Base-by-base conservation (phyloP, 2,888 invertebrate species). In the Allacma fusca region DNA sequence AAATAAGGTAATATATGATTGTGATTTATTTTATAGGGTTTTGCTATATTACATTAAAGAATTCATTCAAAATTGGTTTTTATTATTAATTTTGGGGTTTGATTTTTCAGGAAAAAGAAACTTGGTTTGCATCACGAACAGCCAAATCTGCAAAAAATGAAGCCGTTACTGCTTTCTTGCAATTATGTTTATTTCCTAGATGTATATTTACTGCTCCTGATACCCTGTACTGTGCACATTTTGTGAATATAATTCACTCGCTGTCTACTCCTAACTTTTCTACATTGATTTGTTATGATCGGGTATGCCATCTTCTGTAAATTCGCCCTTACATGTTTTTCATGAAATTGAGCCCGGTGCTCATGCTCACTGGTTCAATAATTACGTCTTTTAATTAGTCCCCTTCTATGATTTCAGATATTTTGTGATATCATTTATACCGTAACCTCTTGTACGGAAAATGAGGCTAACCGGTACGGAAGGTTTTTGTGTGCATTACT, bases 351-450 rank as follows among this genome's bases (percentile, higher is more conserved):
- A n/a, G n/a, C n/a, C n/a, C n/a, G n/a, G n/a, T n/a, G n/a, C n/a
- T n/a, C n/a, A n/a, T n/a, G n/a, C n/a, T n/a, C n/a, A n/a, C n/a
- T n/a, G n/a, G n/a, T n/a, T n/a, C n/a, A n/a, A n/a, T n/a, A n/a
- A n/a, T n/a, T n/a, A n/a, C n/a, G n/a, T n/a, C n/a, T n/a, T n/a
- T n/a, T n/a, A n/a, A n/a, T n/a, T n/a, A n/a, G n/a, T n/a, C n/a
- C n/a, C n/a, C n/a, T n/a, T n/a, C n/a, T n/a, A n/a, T n/a, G n/a
- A n/a, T 87, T 88, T 59, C 88, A 97, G 96, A 91, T 98, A 84
- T 98, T 99, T 89, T 97, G 96, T 88, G 98, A 99, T 90, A 95
- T 98, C 81, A 96, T 97, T 0, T 96, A 97, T 88, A 94, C 97
- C 0, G 94, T 99, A 83, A 96, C 97, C 82, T 96, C 96, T 12